A percentile compares a stretch with the other conserved stretches of the same genome.
Conservation (phyloP, 2,888 invertebrate species). For the Frankliniella fusca region DNA sequence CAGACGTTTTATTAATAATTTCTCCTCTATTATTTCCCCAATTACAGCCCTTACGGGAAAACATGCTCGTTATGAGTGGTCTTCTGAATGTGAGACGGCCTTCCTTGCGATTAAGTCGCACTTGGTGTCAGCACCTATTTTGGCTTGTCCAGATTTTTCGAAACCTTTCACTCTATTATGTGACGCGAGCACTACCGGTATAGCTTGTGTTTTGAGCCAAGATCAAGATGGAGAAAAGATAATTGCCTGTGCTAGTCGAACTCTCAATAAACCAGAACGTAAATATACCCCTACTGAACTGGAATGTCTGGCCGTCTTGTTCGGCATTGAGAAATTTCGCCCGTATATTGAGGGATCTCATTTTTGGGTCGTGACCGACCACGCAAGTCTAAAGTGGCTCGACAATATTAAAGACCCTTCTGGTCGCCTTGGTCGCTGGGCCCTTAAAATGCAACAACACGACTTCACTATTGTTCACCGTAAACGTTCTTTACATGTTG, state of each 20-base stretch:
- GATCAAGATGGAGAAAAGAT: background rate
- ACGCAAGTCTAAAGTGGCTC: conserved; percentile 7
- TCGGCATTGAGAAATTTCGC: conserved; percentile 33
- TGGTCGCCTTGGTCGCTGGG: too few species aligned
- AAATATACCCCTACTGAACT: conserved; percentile 12
- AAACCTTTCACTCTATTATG: conserved; percentile 6
- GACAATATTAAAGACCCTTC: too few species aligned
- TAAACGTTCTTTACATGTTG: conserved; percentile 39
- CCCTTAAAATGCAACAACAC: conserved; percentile 41
- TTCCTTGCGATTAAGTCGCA: too few species aligned
- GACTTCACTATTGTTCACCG: conserved; percentile 42
- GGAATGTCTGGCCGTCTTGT: too few species aligned
- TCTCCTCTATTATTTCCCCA: background rate
- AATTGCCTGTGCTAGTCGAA: conserved; percentile 30
- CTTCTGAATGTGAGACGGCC: background rate
- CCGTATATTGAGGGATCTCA: conserved; percentile 30
- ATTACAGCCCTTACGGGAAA: too few species aligned
- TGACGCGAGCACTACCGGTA: conserved; percentile 38
- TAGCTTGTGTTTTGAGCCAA: conserved; percentile 38
- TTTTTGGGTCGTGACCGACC: conserved; percentile 29
- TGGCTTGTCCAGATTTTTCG: background rate
- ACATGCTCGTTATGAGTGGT: background rate
- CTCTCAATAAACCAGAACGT: conserved; percentile 22
- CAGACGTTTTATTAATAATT: background rate
- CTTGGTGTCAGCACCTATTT: too few species aligned